Conservation (phyloP, 1,140 invertebrate genomes). For the Drosophila yakuba region DNA sequence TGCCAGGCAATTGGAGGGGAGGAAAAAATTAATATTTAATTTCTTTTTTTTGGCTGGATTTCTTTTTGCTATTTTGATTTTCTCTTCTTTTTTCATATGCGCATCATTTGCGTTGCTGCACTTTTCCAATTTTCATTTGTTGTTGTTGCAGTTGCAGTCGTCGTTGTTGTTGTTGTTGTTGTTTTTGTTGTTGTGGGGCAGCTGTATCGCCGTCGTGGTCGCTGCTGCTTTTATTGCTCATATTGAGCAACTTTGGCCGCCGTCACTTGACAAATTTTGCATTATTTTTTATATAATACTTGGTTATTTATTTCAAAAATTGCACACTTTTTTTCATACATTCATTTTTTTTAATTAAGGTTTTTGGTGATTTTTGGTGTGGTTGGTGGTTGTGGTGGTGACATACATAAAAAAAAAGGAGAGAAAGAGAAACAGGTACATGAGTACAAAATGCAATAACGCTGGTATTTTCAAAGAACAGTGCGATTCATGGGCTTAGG, state of each 20-base stretch:
- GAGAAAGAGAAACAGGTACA: slow-evolving; percentile 60
- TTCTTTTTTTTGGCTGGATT: slow-evolving; percentile 37
- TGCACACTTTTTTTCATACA: slow-evolving; percentile 36
- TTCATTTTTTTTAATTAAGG: slow-evolving; percentile 21
- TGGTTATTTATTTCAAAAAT: slow-evolving; percentile 17
- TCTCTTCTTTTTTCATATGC: slow-evolving; percentile 9
- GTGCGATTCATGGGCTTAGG: slow-evolving; percentile 5
- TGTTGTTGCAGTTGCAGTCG: slow-evolving; percentile 20
- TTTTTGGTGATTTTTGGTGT: slow-evolving; percentile 34
- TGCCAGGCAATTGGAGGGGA: slow-evolving; percentile 61
- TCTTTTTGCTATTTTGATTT: slow-evolving; percentile 35
- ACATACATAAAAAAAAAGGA: slow-evolving; percentile 58
- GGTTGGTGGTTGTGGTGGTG: slow-evolving; percentile 29
- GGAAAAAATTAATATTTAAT: slow-evolving; percentile 40
- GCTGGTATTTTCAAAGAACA: neutral
- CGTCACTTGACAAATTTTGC: slow-evolving; percentile 34
- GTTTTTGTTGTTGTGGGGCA: slow-evolving; percentile 3
- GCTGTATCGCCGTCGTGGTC: slow-evolving; percentile 19
- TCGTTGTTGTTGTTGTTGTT: neutral
- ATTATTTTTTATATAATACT: slow-evolving; percentile 25
- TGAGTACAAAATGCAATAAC: slow-evolving; percentile 49
- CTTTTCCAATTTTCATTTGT: slow-evolving; percentile 10
- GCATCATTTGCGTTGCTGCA: slow-evolving; percentile 38
- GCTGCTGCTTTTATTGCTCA: slow-evolving; percentile 42
- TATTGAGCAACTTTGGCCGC: slow-evolving; percentile 51